Base-by-base conservation (phyloP, 1,140 invertebrate genomes). In the Drosophila grimshawi region DNA sequence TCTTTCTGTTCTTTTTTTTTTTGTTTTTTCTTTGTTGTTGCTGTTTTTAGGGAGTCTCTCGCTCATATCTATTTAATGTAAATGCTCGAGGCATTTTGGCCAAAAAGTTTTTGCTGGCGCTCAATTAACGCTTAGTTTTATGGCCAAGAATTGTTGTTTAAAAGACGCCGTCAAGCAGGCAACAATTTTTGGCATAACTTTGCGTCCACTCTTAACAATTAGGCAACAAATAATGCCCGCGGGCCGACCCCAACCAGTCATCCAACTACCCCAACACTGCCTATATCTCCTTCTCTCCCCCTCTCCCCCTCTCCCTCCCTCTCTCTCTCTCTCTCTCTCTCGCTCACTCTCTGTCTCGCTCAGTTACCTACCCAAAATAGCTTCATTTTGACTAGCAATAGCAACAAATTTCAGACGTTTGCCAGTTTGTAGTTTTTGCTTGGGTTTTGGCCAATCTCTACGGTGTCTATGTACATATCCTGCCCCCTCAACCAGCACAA, bases 331-430 rank as follows among this genome's bases (percentile, higher is more conserved):
- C 4, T n/a, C 7, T 3, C 49, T 33, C 11, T 53, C 27, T 46
- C 49, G 39, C 63, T 10, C 29, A 30, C 61, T n/a, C 7, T 35
- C 19, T 37, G 39, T 4, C 19, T 19, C 30, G n/a, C 7, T 43
- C 29, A 19, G 49, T 39, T 62, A 48, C n/a, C 6, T 43, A 62
- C 63, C 27, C 55, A 57, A 88, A 86, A 82, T 82, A 70, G 80
- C 83, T 86, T 77, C 68, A 86, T 86, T 88, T 83, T 67, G 68
- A 10, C 41, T 46, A 30, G 5, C 49, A 51, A n/a, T 10, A 67
- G 69, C 45, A 65, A 46, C 51, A 74, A 63, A 56, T 37, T 45
- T 59, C 53, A 56, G 51, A 46, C 7, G 37, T 11, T 45, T 5
- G 29, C 30, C 51, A 27, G 41, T 51, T 51, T 59, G 45, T 48